Evolutionary conservation across 2,888 invertebrate species (phyloP), one percentile per base, ranked within the genome.

Genomic region (Oxystoma pomonae): DNA sequence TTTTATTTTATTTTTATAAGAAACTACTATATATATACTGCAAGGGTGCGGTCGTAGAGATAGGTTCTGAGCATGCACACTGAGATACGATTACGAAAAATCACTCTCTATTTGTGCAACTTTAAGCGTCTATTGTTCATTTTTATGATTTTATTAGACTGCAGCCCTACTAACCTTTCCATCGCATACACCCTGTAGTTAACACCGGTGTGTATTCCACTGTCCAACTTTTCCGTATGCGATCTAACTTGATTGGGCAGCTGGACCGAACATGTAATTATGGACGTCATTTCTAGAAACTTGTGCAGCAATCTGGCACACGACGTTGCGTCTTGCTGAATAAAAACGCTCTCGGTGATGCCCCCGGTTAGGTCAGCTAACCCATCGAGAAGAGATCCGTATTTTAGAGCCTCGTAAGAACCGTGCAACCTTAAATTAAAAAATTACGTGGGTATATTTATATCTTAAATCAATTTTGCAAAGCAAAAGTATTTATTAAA

Each of bases 321-420:
- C 0, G 87, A 85, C 2, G 90, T 88, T 0, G 87, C 85, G 70
- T 91, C 87, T 66, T 90, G 88, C 16, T 87, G 82, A 50, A 90
- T 83, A n/a, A 86, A 84, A 67, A 94, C 86, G 66, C 89, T 90
- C 78, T 95, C 94, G 0, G 94, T 92, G 63, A 95, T 91, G 2
- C 95, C 95, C 0, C 95, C 95, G 0, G 94, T 92, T 22, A 96
- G 83, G 80, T 95, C 94, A 0, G 93, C 92, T 59, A 96, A 81
- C 0, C 94, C 95, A 76, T 95, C 94, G 65, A 94, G 81, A 12
- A 92, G 82, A 55, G 92, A 92, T n/a, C 94, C 94, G 75, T 96
- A 96, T 76, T 95, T 95, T 1, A 96, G 82, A 0, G 95, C 95
- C 80, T 96, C 95, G 80, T 96, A 96, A 0, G 95, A 95, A 2